Evolutionary conservation across 1,140 invertebrate genomes (phyloP), one percentile per base, ranked within the genome.

Genomic region (Cardiocondyla obscurior): DNA sequence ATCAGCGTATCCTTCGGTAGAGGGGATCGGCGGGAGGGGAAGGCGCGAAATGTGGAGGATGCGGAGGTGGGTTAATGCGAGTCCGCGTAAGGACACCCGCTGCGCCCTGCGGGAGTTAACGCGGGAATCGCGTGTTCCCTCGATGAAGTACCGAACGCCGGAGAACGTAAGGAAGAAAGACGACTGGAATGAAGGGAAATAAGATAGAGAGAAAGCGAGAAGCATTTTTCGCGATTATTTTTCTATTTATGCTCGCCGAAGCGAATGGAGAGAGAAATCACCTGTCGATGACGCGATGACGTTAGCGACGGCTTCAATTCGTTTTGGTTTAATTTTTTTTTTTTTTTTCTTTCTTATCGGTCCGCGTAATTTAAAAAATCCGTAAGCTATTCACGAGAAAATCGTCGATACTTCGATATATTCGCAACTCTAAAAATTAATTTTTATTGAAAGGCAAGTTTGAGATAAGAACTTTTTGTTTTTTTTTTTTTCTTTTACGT

Each of bases 101-200:
- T 93, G 92, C 83, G 92, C 92, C 67, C 88, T 87, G 88, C 89
- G 90, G 91, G 92, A 89, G 91, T 92, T 94, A 94, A 93, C 92
- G 92, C 90, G 90, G 91, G 90, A 93, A 94, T 93, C 91, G 92
- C 93, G 92, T 93, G 92, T 89, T 90, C 82, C 81, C 62, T 74
- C 83, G 85, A 86, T 85, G 84, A 88, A 90, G 88, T 89, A 86
- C 82, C 84, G 72, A 88, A 90, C 88, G 86, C 60, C 72, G 81
- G 74, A 62, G 76, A 58, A 83, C 49, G 51, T n/a, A 69, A 73
- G 39, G 53, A 44, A 87, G 82, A 62, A 55, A 69, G 81, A 55
- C 55, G 46, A 25, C 22, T 28, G 14, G 64, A 62, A 46, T 81
- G 55, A 60, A 33, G 30, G 28, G 12, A 5, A 69, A 67, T 36